A percentile compares a stretch with the other conserved stretches of the same genome.
Evolutionary conservation across 2,113 vertebrate species (phyloP).

Genomic region (Centrocercus urophasianus): DNA sequence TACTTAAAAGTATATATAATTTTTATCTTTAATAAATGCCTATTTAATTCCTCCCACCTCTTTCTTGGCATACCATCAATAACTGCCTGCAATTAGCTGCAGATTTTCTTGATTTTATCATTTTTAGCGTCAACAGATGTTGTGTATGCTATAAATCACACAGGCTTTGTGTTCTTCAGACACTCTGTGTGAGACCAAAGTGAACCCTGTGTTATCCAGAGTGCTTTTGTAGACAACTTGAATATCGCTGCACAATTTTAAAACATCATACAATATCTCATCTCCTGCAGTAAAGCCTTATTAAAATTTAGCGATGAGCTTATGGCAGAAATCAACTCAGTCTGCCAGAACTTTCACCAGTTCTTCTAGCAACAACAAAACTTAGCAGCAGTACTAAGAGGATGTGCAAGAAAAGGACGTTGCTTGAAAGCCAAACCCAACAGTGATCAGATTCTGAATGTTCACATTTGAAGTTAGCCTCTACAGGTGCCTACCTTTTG

Average conservation of each 20-base stretch:
- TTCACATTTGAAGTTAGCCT: background rate
- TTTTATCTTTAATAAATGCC: conserved; percentile 36
- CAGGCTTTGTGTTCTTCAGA: background rate
- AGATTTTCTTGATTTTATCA: conserved; percentile 38
- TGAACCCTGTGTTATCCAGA: background rate
- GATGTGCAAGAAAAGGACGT: background rate
- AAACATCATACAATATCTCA: background rate
- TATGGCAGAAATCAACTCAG: background rate
- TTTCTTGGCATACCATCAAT: conserved; percentile 24
- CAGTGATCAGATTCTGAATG: background rate
- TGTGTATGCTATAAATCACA: conserved; percentile 11
- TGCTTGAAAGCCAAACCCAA: conserved; percentile 1
- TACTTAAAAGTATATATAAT: background rate
- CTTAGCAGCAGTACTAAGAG: background rate
- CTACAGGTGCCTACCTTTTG: background rate
- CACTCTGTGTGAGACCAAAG: background rate
- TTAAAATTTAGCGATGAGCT: background rate
- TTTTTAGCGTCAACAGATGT: conserved; percentile 37
- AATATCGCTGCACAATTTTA: background rate
- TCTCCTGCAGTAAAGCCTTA: background rate
- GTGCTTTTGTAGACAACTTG: background rate
- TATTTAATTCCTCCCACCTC: conserved; percentile 54
- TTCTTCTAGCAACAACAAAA: conserved; percentile 4
- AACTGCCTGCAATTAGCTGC: conserved; percentile 44
- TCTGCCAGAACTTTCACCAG: background rate